A percentile compares a stretch with the other conserved stretches of the same genome.
These are phyloP conservation scores for Mamestra configurata DNA, from an alignment of 1,140 invertebrate genomes.

Conservation along the genomic window DNA sequence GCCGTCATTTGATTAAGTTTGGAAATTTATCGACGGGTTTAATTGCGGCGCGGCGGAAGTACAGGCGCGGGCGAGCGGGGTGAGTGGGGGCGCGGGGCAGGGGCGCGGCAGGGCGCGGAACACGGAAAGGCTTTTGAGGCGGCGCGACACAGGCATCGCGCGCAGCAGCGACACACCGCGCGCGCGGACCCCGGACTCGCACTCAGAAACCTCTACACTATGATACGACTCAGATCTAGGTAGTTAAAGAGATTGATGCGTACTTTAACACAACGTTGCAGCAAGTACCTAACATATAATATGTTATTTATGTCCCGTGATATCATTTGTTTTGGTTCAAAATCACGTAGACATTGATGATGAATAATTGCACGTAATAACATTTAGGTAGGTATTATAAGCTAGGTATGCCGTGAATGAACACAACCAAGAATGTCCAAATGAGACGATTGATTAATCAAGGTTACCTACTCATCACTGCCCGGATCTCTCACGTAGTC, in stretches of 20 bases:
- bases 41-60: conserved; percentile 60
- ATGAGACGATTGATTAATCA: background rate
- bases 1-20: conserved; percentile 50
- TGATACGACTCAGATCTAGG: too few relatives aligned
- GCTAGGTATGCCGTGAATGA: background rate
- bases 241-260: background rate
- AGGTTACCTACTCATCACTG: background rate
- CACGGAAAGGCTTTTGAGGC: conserved; percentile 84
- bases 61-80: conserved; percentile 19
- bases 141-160: conserved; percentile 73
- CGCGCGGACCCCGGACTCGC: conserved; percentile 59
- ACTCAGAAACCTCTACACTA: too few relatives aligned
- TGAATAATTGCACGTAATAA: background rate
- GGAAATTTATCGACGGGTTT: conserved; percentile 50
- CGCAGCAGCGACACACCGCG: conserved; percentile 57
- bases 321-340: background rate
- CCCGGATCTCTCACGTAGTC: too few relatives aligned
- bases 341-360: background rate
- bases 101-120: conserved; percentile 60
- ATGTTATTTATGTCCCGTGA: background rate
- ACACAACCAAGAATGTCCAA: background rate
- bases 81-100: conserved; percentile 48
- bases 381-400: too few relatives aligned
- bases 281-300: background rate
- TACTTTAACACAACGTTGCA: background rate